Evolutionary conservation across 2,113 vertebrate genomes (phyloP).

Genomic region (Corynorhinus townsendii): DNA sequence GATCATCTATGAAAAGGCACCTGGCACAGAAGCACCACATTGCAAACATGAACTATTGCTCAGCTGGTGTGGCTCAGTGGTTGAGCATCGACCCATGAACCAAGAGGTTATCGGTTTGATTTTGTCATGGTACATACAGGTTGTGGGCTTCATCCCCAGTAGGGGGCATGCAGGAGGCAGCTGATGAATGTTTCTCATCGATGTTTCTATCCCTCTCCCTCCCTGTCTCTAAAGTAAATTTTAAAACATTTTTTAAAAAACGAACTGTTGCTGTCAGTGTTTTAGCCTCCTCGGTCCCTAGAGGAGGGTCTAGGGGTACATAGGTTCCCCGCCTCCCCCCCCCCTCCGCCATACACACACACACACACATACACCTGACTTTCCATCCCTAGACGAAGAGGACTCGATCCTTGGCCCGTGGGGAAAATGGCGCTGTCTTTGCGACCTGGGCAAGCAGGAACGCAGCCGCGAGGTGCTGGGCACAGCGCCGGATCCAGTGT

Average conservation of each 20-base stretch:
- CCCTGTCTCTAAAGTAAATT: no score
- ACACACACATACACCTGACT: background rate
- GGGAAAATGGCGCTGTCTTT: slow-evolving; percentile 68
- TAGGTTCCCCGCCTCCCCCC: no score
- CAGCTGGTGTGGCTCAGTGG: no score
- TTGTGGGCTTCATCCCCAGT: no score
- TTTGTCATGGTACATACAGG: no score
- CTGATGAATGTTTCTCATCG: no score
- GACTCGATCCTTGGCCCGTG: slow-evolving; percentile 40
- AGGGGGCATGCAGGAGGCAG: no score
- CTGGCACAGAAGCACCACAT: background rate
- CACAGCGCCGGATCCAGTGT: slow-evolving; percentile 3
- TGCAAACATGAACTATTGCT: background rate
- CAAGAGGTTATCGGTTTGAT: no score
- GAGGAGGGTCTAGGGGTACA: background rate
- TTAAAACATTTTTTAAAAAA: no score
- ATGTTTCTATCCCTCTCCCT: no score
- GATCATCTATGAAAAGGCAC: background rate
- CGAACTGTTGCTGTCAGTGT: background rate
- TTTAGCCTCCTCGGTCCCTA: background rate
- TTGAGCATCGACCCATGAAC: no score
- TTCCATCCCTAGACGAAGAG: slow-evolving; percentile 29
- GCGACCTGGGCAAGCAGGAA: slow-evolving; percentile 55
- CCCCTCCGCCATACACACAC: no score
- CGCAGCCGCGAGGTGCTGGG: slow-evolving; percentile 46